A percentile compares a stretch with the other conserved stretches of the same genome.
Conservation (phyloP, 2,888 invertebrate species). For the Limnephilus lunatus region DNA sequence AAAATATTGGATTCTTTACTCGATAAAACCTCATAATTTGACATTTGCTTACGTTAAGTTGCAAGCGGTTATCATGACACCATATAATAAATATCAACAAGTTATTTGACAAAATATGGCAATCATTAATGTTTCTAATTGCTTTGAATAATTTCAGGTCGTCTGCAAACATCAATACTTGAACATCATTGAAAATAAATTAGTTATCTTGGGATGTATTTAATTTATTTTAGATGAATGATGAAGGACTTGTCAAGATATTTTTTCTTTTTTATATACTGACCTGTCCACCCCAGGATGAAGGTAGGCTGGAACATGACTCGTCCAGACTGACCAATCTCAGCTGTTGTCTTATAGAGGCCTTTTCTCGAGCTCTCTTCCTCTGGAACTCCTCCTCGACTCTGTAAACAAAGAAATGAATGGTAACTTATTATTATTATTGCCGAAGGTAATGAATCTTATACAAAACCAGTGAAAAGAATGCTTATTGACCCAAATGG, state of each 20-base stretch:
- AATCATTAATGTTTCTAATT: too few species aligned
- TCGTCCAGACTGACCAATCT: constrained; percentile 83
- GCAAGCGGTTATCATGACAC: too few species aligned
- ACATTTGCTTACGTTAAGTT: too few species aligned
- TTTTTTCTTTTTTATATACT: not conserved
- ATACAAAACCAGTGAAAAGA: not conserved
- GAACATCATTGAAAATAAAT: too few species aligned
- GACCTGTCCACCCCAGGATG: constrained; percentile 70
- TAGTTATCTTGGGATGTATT: not conserved
- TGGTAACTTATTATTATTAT: not conserved
- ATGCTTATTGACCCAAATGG: not conserved
- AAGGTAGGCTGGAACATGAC: constrained; percentile 78
- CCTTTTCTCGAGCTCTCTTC: constrained; percentile 88
- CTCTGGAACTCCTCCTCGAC: constrained; percentile 93
- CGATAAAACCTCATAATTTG: too few species aligned
- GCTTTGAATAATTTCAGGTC: too few species aligned
- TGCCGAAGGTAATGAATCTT: not conserved
- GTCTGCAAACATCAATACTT: too few species aligned
- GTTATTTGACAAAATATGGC: too few species aligned
- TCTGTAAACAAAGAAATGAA: constrained; percentile 69
- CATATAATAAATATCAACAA: too few species aligned
- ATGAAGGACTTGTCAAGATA: not conserved
- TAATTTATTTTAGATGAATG: not conserved
- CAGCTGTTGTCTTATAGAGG: constrained; percentile 85
- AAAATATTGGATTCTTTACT: too few species aligned